Percentiles rank a stretch among this genome's conserved stretches.
phyloP scores from a whole-genome alignment of 2,113 vertebrate genomes.

The Pachycephala philippinensis region DNA sequence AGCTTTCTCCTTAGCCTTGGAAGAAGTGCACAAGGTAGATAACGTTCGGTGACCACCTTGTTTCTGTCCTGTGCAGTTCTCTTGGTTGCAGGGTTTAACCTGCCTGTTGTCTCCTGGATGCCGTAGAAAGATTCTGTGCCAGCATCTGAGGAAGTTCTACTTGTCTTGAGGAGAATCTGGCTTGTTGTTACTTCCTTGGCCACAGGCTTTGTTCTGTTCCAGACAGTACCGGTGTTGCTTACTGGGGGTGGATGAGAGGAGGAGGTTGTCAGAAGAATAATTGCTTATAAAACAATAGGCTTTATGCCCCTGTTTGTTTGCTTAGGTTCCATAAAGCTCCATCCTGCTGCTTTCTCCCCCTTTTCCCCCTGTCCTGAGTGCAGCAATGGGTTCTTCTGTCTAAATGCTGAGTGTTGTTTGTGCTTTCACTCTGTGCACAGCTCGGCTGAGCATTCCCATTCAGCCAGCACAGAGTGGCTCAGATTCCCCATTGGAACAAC shows the following conservation, averaged over 20 bases:
- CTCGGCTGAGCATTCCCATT: neutral
- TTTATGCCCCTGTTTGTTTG: neutral
- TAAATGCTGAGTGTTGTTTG: neutral
- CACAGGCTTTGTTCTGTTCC: neutral
- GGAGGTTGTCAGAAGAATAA: neutral
- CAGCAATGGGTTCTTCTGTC: neutral
- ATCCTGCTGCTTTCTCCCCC: neutral
- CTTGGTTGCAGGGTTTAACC: neutral
- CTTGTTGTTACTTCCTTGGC: neutral
- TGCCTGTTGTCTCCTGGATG: neutral
- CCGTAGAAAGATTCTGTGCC: neutral
- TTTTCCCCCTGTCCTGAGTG: neutral
- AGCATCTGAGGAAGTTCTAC: neutral
- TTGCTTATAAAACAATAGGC: neutral
- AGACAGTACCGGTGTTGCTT: neutral
- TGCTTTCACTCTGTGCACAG: neutral
- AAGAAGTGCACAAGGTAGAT: neutral
- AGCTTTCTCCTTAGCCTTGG: neutral
- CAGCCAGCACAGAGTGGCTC: neutral
- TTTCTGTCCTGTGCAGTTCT: neutral
- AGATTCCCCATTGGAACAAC: neutral
- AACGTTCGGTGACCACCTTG: neutral
- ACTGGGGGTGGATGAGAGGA: neutral
- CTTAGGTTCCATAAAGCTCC: neutral
- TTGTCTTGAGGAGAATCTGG: neutral